Evolutionary conservation across 2,888 invertebrate species (phyloP), one percentile per base, ranked within the genome.

Genomic region (Ganaspis brasiliensis): DNA sequence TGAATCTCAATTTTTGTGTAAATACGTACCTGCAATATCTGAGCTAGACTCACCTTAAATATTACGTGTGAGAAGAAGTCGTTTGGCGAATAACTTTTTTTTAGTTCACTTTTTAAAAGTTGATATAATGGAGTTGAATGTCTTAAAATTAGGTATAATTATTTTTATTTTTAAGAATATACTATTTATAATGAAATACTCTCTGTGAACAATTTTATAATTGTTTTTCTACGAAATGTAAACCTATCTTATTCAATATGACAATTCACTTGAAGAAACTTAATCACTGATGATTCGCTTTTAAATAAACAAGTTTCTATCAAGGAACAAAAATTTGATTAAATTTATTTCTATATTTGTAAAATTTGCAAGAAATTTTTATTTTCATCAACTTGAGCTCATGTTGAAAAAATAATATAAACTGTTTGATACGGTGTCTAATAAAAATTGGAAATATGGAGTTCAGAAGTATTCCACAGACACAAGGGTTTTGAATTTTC

Each of bases 291-390:
- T 21, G 24, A 37, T 14, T 45, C 14, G 63, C 63, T 63, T 45
- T n/a, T 19, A 21, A 63, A 63, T 63, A 63, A 63, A 63, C 8
- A 63, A 63, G 24, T 40, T 63, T 63, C 24, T 63, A 21, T 63
- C 40, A 21, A 40, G 40, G 21, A 63, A 2, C 1, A 16, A 26
- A 31, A 16, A 52, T 16, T n/a, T n/a, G n/a, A n/a, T n/a, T n/a
- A n/a, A n/a, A n/a, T n/a, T n/a, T n/a, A n/a, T n/a, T n/a, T n/a
- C n/a, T n/a, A n/a, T n/a, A n/a, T n/a, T n/a, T n/a, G n/a, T n/a
- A n/a, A n/a, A n/a, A n/a, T n/a, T n/a, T n/a, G n/a, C n/a, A n/a
- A n/a, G n/a, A n/a, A n/a, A n/a, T n/a, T n/a, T n/a, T n/a, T n/a
- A n/a, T n/a, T n/a, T n/a, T n/a, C n/a, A n/a, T n/a, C n/a, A n/a